Evolutionary conservation across 2,888 invertebrate genomes (phyloP), one percentile per base, ranked within the genome.

Genomic region (Trilocha varians): DNA sequence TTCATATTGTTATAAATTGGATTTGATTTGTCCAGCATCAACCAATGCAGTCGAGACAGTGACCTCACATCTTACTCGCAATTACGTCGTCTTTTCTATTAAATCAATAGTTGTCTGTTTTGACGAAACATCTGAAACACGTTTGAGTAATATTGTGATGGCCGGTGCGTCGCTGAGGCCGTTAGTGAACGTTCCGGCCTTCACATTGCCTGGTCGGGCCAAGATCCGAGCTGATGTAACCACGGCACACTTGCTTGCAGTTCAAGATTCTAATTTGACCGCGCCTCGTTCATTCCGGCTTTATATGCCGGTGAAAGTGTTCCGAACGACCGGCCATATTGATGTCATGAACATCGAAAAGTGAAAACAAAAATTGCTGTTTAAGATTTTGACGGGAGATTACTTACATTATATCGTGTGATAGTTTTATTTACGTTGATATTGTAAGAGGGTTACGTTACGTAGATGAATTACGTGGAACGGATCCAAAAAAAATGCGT

Each of bases 141-240:
- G n/a, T n/a, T n/a, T n/a, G n/a, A n/a, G n/a, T n/a, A 25, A 5
- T 18, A 18, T 17, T 39, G 36, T 5, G 13, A 36, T 32, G 36
- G 41, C 36, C 36, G 36, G 36, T 36, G 25, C 36, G 52, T 52
- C 49, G 52, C 44, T 59, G 55, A 73, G 70, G 71, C 58, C 70
- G 60, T 57, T 64, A 64, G 73, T 70, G 75, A 75, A 69, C 57
- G 72, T 62, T 52, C 54, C 63, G 71, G 63, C 82, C 80, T 82
- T 79, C 75, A 76, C 77, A 75, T 76, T 78, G 80, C 59, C 57
- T 53, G 50, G 46, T 52, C 52, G 59, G 62, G 59, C 56, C 60
- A 52, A 67, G 58, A 63, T 65, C 53, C 56, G 59, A 52, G 51
- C 59, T 69, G 68, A 73, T 69, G 70, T 67, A 69, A 66, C 58